Evolutionary conservation across 2,113 vertebrate genomes (phyloP).

Genomic region (Corythornis cristatus): DNA sequence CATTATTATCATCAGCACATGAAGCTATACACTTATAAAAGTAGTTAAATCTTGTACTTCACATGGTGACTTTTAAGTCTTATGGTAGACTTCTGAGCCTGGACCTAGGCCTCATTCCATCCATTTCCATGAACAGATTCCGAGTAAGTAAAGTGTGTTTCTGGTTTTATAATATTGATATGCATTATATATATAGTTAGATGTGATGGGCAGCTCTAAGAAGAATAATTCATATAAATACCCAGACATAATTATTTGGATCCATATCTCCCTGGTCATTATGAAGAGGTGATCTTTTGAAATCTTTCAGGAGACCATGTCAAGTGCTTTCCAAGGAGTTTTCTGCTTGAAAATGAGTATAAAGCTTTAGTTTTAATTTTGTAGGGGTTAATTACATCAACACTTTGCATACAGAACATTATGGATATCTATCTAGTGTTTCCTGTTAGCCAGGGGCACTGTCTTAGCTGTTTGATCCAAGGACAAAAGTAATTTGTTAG

Average conservation of each 20-base stretch:
- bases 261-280: neutral
- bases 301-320: neutral
- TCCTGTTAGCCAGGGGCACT: conserved; percentile 53
- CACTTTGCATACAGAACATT: conserved; percentile 8
- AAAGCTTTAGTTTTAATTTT: conserved; percentile 48
- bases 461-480: conserved; percentile 63
- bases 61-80: neutral
- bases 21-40: neutral
- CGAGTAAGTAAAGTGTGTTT: neutral
- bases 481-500: conserved; percentile 68
- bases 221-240: fast-evolving
- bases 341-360: neutral
- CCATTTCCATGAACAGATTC: neutral
- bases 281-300: neutral
- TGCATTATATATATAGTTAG: neutral
- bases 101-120: neutral
- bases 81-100: neutral
- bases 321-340: neutral
- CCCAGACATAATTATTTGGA: neutral
- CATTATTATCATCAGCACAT: neutral
- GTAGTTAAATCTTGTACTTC: neutral
- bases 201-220: neutral
- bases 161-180: neutral
- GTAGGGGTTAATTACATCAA: conserved; percentile 56
- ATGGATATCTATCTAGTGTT: conserved; percentile 45